phyloP scores from a whole-genome alignment of 2,797 vertebrate species.

The Euthynnus affinis region DNA sequence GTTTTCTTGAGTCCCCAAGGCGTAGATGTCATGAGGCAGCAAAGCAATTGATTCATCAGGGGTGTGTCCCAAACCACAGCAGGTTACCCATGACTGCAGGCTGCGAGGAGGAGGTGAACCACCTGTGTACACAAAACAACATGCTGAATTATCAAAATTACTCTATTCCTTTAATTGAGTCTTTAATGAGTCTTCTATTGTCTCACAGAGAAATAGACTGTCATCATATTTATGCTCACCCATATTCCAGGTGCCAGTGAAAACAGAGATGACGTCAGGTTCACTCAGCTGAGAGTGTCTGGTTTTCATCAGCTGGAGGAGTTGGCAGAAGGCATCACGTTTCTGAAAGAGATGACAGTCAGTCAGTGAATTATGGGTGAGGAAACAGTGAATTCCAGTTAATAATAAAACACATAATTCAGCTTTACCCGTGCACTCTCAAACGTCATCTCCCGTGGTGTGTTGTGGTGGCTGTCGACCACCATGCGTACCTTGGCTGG shows the following conservation, averaged over 20 bases:
- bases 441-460: conserved; percentile 85
- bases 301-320: conserved; percentile 88
- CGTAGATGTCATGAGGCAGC: conserved; percentile 88
- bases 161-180: background rate
- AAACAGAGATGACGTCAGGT: conserved; percentile 88
- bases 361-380: conserved; percentile 3
- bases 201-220: background rate
- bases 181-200: background rate
- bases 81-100: conserved; percentile 87
- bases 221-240: conserved; percentile 75
- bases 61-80: conserved; percentile 85
- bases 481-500: conserved; percentile 84
- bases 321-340: conserved; percentile 87
- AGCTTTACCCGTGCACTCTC: conserved; percentile 84
- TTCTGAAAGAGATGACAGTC: conserved; percentile 76
- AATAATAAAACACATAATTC: background rate
- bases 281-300: conserved; percentile 81
- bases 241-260: conserved; percentile 92
- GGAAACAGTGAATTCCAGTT: background rate
- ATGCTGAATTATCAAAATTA: background rate
- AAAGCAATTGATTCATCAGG: conserved; percentile 82
- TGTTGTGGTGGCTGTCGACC: conserved; percentile 83
- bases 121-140: conserved; percentile 70
- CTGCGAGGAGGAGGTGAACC: conserved; percentile 83
- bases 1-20: conserved; percentile 90